phyloP scores from a whole-genome alignment of 2,888 invertebrate species.

The Drosophila robusta region DNA sequence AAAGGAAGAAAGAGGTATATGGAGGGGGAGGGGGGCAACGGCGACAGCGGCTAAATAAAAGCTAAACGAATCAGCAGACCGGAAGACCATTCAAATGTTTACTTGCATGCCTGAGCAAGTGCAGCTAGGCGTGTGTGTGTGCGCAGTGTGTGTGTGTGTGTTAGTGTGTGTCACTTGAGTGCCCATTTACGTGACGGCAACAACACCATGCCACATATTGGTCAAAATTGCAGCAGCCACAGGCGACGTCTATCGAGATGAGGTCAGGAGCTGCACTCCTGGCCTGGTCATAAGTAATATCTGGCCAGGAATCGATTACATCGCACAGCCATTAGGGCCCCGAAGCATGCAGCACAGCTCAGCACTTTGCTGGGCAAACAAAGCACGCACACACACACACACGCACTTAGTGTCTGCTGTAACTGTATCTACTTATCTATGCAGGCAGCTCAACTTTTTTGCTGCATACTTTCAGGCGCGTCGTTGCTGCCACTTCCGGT shows the following conservation, averaged over 20 bases:
- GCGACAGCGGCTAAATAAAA: conserved; percentile 56
- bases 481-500: conserved; percentile 38
- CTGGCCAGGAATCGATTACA: conserved; percentile 70
- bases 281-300: conserved; percentile 44
- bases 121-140: conserved; percentile 12
- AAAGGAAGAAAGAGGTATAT: neutral
- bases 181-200: conserved; percentile 55
- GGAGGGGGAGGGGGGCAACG: neutral
- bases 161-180: conserved; percentile 51
- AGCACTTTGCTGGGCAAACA: conserved; percentile 72
- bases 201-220: conserved; percentile 27
- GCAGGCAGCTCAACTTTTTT: conserved; percentile 22
- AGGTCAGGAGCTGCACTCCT: conserved; percentile 59
- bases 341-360: conserved; percentile 11
- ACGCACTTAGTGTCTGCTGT: conserved; percentile 10
- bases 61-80: conserved; percentile 76
- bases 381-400: conserved; percentile 21
- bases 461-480: conserved; percentile 64
- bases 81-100: conserved; percentile 72
- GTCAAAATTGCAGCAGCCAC: conserved; percentile 34
- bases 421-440: conserved; percentile 26
- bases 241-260: conserved; percentile 56
- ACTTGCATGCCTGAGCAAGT: conserved; percentile 52
- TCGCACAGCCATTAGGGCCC: conserved; percentile 48
- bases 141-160: conserved; percentile 9